Evolutionary conservation across 2,113 vertebrate genomes (phyloP).

Genomic region (Dunckerocampus dactyliophorus): DNA sequence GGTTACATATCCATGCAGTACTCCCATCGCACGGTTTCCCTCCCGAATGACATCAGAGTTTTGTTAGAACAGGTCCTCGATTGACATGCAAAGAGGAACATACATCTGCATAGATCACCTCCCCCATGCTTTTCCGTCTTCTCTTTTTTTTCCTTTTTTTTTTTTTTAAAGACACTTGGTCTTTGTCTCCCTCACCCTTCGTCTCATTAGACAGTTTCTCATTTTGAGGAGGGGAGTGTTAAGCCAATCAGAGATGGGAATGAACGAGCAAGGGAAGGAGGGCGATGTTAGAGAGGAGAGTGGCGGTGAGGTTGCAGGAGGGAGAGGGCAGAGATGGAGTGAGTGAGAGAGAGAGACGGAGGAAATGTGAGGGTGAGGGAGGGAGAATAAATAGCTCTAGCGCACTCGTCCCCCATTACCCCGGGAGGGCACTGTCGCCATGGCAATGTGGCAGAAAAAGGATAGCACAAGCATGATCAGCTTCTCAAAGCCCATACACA

Average conservation of each 20-base stretch:
- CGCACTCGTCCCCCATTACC: conserved; percentile 74
- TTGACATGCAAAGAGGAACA: conserved; percentile 44
- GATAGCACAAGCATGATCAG: conserved; percentile 72
- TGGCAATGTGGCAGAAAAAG: conserved; percentile 79
- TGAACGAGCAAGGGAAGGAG: conserved; percentile 50
- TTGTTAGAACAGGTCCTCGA: conserved; percentile 24
- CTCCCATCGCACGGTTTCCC: conserved; percentile 9
- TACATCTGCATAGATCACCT: conserved; percentile 56
- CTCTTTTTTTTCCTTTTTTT: conserved; percentile 34
- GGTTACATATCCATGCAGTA: conserved; percentile 1
- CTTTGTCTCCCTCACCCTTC: conserved; percentile 61
- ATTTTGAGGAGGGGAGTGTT: conserved; percentile 62
- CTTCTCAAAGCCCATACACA: conserved; percentile 36
- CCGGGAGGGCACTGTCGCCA: conserved; percentile 76
- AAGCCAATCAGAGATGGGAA: conserved; percentile 65
- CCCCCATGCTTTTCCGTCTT: conserved; percentile 54
- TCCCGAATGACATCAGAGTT: conserved; percentile 44
- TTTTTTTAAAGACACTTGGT: conserved; percentile 62
- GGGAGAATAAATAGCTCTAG: conserved; percentile 73
- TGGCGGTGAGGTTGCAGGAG: conserved; percentile 44
- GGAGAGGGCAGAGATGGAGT: conserved; percentile 47
- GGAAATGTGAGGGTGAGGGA: conserved; percentile 31
- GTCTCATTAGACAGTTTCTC: conserved; percentile 66
- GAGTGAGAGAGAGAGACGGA: conserved; percentile 6
- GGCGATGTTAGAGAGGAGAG: conserved; percentile 35